Conservation (phyloP, 35 echinoderm and acorn worm genomes). For the Nesometra sesokonis region DNA sequence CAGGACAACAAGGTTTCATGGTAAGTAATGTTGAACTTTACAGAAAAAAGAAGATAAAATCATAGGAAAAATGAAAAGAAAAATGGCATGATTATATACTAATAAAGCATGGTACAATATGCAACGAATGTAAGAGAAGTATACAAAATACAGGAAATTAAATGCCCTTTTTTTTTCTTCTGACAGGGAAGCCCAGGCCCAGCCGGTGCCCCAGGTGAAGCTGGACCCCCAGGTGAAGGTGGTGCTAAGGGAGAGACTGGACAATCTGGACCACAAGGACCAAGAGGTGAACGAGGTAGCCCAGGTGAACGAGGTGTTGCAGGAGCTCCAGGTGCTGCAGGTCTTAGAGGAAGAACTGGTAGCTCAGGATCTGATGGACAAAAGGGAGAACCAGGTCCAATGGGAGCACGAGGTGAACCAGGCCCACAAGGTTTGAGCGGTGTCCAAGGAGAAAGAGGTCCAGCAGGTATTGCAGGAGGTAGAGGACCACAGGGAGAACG, state of each 20-base stretch:
- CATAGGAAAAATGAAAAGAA: no score
- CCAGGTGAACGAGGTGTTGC: not conserved
- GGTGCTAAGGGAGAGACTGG: slow-evolving; percentile 31
- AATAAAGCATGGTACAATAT: no score
- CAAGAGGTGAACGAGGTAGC: slow-evolving; percentile 5
- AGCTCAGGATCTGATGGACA: not conserved
- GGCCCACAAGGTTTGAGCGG: slow-evolving; percentile 34
- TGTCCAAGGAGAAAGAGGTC: not conserved
- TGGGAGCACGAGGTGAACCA: slow-evolving; percentile 26
- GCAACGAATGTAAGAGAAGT: no score
- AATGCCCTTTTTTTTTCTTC: no score
- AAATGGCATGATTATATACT: no score
- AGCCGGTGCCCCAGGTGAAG: slow-evolving; percentile 32
- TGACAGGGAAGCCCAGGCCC: slow-evolving; percentile 24
- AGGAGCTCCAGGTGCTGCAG: not conserved
- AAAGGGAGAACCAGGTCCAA: slow-evolving; percentile 36
- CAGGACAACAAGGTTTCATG: not conserved
- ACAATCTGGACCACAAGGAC: slow-evolving; percentile 27
- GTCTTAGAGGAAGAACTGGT: not conserved
- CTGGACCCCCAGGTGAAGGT: slow-evolving; percentile 37
- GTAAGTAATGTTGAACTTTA: no score
- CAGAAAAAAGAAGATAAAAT: no score
- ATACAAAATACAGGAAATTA: no score
- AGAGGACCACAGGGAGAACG: slow-evolving; percentile 21
- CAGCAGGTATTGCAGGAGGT: not conserved